phyloP scores from a whole-genome alignment of 1,140 invertebrate genomes.

The Lordiphosa stackelbergi region DNA sequence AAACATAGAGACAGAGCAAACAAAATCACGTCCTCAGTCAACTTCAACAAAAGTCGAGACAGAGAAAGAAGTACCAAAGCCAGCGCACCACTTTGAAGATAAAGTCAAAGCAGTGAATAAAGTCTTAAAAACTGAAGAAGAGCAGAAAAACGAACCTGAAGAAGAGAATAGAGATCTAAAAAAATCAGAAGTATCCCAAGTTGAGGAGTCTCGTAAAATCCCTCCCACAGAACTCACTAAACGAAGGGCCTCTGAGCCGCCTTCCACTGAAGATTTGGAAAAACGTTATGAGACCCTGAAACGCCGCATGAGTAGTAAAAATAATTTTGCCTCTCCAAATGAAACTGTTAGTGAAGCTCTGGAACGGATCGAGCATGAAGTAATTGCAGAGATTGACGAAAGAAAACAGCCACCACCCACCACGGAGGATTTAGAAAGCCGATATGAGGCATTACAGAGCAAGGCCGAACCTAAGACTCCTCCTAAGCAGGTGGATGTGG shows the following conservation, averaged over 20 bases:
- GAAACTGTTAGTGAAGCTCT: conserved; percentile 50
- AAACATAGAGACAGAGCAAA: conserved; percentile 21
- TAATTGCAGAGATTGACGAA: conserved; percentile 32
- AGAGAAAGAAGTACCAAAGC: conserved; percentile 4
- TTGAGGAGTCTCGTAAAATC: not conserved
- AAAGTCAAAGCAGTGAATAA: conserved; percentile 35
- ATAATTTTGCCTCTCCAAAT: conserved; percentile 24
- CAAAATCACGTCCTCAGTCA: not conserved
- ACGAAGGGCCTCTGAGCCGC: conserved; percentile 63
- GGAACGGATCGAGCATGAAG: conserved; percentile 51
- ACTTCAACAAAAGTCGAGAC: conserved; percentile 7
- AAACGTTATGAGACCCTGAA: conserved; percentile 65
- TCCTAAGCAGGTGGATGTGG: no score
- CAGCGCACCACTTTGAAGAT: conserved; percentile 36
- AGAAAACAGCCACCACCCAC: conserved; percentile 35
- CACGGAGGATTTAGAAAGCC: conserved; percentile 59
- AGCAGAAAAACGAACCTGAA: not conserved
- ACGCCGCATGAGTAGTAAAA: conserved; percentile 63
- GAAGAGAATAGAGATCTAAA: not conserved
- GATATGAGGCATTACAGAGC: conserved; percentile 56
- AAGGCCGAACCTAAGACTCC: conserved; percentile 11
- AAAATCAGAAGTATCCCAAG: not conserved
- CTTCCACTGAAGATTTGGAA: conserved; percentile 69
- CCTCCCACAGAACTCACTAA: conserved; percentile 22
- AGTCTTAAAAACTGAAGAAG: conserved; percentile 9